phyloP scores from a whole-genome alignment of 2,797 vertebrate genomes.

The Acanthornis magna region DNA sequence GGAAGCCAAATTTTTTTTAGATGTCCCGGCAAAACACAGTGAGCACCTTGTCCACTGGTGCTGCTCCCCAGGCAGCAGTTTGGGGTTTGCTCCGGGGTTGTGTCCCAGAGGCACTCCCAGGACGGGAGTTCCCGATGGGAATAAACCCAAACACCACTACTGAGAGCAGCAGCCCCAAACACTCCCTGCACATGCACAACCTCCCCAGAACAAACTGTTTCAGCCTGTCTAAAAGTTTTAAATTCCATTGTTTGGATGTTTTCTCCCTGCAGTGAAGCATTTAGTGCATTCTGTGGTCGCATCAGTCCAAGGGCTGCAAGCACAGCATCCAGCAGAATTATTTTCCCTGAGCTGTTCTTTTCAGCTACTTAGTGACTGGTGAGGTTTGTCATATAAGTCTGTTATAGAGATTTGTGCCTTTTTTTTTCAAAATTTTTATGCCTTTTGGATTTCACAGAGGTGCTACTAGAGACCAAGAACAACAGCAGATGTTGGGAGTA shows the following conservation, averaged over 20 bases:
- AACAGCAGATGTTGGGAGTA: not conserved
- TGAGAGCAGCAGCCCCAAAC: not conserved
- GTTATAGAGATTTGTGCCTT: not conserved
- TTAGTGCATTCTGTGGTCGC: not conserved
- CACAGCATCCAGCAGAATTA: not conserved
- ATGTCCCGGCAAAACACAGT: not conserved
- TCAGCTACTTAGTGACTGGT: not conserved
- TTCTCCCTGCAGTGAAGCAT: not conserved
- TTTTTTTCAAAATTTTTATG: fast-evolving
- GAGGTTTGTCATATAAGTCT: not conserved
- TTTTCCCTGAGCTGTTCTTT: not conserved
- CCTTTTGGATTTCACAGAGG: not conserved
- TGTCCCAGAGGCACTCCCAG: not conserved
- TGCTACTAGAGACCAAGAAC: not conserved
- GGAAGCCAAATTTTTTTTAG: not conserved
- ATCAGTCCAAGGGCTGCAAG: not conserved
- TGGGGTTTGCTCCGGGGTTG: not conserved
- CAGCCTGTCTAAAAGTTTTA: not conserved
- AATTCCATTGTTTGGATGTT: not conserved
- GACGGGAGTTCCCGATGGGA: not conserved
- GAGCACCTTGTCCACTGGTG: fast-evolving
- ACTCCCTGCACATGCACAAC: not conserved
- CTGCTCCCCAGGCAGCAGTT: not conserved
- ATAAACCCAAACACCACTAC: not conserved
- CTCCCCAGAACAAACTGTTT: not conserved